Percentiles rank a stretch among this genome's conserved stretches.
phyloP scores from a whole-genome alignment of 1,140 invertebrate species.

The Sinella curviseta region DNA sequence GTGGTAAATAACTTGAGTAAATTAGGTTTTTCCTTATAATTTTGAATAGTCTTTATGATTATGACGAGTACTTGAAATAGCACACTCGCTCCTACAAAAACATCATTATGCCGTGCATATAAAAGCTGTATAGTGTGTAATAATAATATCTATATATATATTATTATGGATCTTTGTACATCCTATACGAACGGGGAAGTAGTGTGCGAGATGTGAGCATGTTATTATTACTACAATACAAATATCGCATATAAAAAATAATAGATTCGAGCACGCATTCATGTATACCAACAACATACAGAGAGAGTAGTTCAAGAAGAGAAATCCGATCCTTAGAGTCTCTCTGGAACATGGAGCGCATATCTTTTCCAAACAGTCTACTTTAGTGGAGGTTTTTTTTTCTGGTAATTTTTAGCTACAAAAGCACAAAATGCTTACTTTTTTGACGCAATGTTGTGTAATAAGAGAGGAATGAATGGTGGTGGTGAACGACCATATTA shows the following conservation, averaged over 20 bases:
- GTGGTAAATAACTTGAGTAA: slow-evolving; percentile 20
- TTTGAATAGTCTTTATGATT: slow-evolving; percentile 26
- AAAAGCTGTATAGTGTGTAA: no score
- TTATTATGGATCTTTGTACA: no score
- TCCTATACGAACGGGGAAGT: no score
- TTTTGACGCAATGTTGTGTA: slow-evolving; percentile 1
- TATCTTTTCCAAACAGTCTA: neutral
- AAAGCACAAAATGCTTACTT: neutral
- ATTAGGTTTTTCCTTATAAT: slow-evolving; percentile 23
- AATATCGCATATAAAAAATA: neutral
- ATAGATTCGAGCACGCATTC: no score
- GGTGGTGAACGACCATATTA: neutral
- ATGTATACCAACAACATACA: neutral
- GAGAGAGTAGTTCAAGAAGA: neutral
- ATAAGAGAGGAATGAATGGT: neutral
- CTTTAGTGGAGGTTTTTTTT: neutral
- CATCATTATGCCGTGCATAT: neutral
- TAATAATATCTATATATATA: no score
- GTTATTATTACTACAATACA: neutral
- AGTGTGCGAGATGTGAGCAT: neutral
- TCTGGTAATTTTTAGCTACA: slow-evolving; percentile 3
- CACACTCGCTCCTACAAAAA: neutral
- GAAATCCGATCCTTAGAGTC: neutral
- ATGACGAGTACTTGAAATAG: slow-evolving; percentile 14
- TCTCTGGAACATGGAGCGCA: neutral